Evolutionary conservation across 2,113 vertebrate genomes (phyloP), one percentile per base, ranked within the genome.

Genomic region (Casuarius casuarius): DNA sequence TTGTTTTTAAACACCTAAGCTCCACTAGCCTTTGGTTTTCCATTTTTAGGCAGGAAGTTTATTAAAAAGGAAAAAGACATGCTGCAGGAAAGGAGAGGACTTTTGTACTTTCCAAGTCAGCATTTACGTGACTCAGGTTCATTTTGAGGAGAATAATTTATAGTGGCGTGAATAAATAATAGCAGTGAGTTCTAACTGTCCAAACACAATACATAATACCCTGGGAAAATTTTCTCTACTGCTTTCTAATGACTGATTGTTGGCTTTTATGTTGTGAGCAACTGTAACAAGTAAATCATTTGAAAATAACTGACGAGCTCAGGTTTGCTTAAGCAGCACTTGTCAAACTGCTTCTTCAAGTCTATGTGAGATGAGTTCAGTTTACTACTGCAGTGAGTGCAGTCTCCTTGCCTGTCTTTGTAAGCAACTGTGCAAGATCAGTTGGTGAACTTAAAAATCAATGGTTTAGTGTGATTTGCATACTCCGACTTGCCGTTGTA

Each of bases 111-210:
- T 95, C 90, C 72, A 93, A 97, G 94, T 97, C 94, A 97, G 95
- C 95, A 51, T 93, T 97, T 97, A 96, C 18, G 31, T 97, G 97
- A 97, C 97, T 97, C 25, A 19, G 83, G 89, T 97, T 98, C 88
- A 96, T 95, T 97, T 87, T 75, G 84, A 95, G 93, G 61, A 92
- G 92, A 97, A 97, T 97, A 97, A 97, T 97, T 97, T 97, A 97
- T 97, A 92, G 81, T 89, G 93, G 92, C 49, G 76, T 97, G 93
- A 98, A 97, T 98, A 98, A 98, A 97, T 97, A 96, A 96, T 92
- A 94, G 65, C 18, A 48, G 52, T 62, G 94, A 95, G 49, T 97
- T 98, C 67, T 97, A 82, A 89, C 84, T 95, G 86, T 98, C 97
- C 95, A 96, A 97, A 97, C 83, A 95, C 7, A 35, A 95, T 92